A percentile compares a stretch with the other conserved stretches of the same genome.
Conservation (phyloP, 2,113 vertebrate species). For the Rattus norvegicus region DNA sequence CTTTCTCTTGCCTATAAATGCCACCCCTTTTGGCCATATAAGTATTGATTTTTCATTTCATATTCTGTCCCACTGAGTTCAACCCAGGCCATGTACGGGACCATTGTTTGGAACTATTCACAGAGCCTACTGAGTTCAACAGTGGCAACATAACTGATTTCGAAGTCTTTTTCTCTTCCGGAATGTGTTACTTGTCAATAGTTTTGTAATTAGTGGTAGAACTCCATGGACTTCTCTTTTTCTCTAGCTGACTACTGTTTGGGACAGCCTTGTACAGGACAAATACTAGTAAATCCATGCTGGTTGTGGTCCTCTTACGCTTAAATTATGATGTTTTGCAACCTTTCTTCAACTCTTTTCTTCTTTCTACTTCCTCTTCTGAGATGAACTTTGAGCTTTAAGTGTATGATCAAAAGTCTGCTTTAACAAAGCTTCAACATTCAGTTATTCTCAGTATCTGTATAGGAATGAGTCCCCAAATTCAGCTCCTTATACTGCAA, state of each 20-base stretch:
- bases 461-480: not conserved
- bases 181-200: too few species aligned
- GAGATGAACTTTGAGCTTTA: not conserved
- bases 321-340: not conserved
- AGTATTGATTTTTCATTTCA: too few species aligned
- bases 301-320: too few species aligned
- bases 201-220: too few species aligned
- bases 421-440: not conserved
- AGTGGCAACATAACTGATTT: too few species aligned
- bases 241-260: not conserved
- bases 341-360: not conserved
- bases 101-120: too few species aligned
- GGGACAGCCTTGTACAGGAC: not conserved
- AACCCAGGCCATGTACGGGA: too few species aligned
- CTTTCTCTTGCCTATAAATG: too few species aligned
- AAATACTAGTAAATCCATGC: not conserved
- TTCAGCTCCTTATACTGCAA: not conserved
- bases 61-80: too few species aligned
- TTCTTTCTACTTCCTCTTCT: not conserved
- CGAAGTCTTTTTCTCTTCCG: too few species aligned
- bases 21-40: too few species aligned
- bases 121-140: too few species aligned
- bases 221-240: not conserved
- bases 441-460: not conserved
- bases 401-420: not conserved